Evolutionary conservation across 2,113 vertebrate genomes (phyloP), one percentile per base, ranked within the genome.

Genomic region (crab-eating macaque (Macaca fascicularis)): DNA sequence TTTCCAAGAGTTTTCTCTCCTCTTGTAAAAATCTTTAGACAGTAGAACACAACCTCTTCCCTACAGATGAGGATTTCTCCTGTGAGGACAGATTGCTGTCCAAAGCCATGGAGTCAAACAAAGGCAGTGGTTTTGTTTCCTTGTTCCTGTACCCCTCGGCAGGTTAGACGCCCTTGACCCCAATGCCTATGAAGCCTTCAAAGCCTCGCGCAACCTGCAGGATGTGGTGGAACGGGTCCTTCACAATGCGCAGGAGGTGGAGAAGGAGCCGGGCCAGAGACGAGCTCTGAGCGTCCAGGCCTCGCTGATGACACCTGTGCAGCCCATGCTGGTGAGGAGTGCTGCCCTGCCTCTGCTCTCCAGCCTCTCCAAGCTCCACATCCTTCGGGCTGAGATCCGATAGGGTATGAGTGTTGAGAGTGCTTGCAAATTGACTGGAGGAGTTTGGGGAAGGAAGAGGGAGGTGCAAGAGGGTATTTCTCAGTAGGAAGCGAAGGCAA

Each of bases 151-250:
- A 55, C 40, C 57, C 45, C 1, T 6, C 2, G 52, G 16, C 98
- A 99, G 99, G 84, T 89, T 99, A 98, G 99, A 99, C 14, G 99
- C 99, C 0, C 98, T 99, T 84, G 99, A 99, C 96, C 99, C 99
- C 17, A 99, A 99, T 3, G 99, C 99, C 22, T 99, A 99, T 0
- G 99, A 99, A 93, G 99, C 99, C 0, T 99, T 99, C 98, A 99
- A 99, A 98, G 99, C 99, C 0, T 99, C 99, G 0, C 99, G 99
- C 27, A 99, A 99, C 97, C 99, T 99, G 16, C 99, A 99, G 0
- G 99, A 99, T 0, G 99, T 99, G 96, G 99, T 99, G 0, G 99
- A 99, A 83, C 95, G 99, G 4, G 99, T 99, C 45, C 98, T 99
- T 96, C 99, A 88, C 92, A 99, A 99, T 86, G 99, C 99, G 93